phyloP scores from a whole-genome alignment of 2,113 vertebrate genomes.

The Albula goreensis region DNA sequence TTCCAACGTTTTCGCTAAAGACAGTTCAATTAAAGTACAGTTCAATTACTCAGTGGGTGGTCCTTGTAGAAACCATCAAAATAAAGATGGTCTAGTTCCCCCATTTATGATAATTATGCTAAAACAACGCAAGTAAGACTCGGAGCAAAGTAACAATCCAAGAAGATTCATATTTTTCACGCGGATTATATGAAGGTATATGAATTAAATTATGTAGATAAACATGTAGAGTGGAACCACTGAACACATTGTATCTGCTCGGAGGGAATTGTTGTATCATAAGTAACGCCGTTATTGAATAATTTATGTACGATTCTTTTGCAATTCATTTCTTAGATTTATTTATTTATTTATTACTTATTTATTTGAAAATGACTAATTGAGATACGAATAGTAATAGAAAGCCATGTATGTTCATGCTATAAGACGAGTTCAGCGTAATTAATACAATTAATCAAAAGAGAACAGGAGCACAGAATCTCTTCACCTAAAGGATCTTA shows the following conservation, averaged over 20 bases:
- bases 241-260: background rate
- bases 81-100: no score
- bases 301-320: background rate
- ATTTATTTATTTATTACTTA: background rate
- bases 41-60: no score
- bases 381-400: background rate
- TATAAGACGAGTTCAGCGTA: background rate
- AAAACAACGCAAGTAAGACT: no score
- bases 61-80: no score
- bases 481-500: background rate
- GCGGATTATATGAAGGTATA: background rate
- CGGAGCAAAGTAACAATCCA: background rate
- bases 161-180: background rate
- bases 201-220: no score
- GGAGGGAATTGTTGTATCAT: background rate
- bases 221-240: background rate
- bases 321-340: background rate
- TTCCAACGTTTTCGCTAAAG: no score
- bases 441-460: background rate
- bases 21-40: no score
- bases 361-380: background rate
- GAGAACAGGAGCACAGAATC: background rate
- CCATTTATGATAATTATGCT: no score
- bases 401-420: background rate
- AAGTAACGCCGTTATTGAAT: background rate